A percentile compares a stretch with the other conserved stretches of the same genome.
Conservation (phyloP, 2,888 invertebrate genomes). For the Eutolmus rufibarbis region DNA sequence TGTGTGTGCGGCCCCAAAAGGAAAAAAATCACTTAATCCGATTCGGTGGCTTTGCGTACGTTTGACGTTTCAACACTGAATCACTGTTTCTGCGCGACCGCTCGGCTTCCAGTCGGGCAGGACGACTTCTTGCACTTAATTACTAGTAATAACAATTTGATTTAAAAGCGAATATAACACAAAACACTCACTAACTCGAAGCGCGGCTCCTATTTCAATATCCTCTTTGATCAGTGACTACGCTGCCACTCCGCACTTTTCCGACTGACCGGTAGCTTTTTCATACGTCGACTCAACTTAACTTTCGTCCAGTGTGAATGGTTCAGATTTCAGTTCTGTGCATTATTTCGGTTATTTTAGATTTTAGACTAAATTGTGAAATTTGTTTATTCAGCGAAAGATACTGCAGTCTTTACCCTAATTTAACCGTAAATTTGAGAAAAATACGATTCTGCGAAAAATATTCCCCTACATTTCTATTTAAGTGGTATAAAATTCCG, state of each 20-base stretch:
- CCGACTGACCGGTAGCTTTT: constrained; percentile 53
- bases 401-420: too few relatives aligned
- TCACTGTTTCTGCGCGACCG: neutral
- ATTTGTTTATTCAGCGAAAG: too few relatives aligned
- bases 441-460: too few relatives aligned
- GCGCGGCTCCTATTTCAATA: constrained; percentile 47
- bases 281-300: constrained; percentile 39
- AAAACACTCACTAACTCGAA: constrained; percentile 42
- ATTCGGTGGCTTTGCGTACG: neutral
- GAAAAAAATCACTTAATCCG: constrained; percentile 1
- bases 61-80: constrained; percentile 36
- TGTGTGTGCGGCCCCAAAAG: neutral
- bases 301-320: neutral
- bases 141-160: neutral
- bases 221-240: constrained; percentile 49
- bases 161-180: constrained; percentile 9
- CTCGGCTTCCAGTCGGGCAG: neutral
- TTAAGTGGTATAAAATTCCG: too few relatives aligned
- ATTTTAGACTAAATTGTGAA: neutral
- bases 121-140: constrained; percentile 3
- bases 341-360: neutral
- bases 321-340: neutral
- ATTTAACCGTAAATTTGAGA: too few relatives aligned
- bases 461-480: too few relatives aligned
- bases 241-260: constrained; percentile 55